Percentiles rank a stretch among this genome's conserved stretches.
phyloP scores from a whole-genome alignment of 2,797 vertebrate species.

The Vireo griseus region DNA sequence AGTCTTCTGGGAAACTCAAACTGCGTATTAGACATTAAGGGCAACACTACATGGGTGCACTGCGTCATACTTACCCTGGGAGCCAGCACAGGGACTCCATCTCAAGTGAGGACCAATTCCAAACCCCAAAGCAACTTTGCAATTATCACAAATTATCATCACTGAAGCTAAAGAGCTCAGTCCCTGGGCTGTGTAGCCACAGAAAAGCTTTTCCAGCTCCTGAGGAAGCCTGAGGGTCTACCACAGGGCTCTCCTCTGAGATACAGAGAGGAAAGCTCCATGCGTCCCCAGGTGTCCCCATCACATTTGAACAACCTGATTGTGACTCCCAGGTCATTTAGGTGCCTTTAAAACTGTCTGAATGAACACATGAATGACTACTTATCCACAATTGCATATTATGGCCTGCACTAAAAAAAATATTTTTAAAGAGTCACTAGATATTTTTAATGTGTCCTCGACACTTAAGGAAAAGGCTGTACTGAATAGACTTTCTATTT shows the following conservation, averaged over 20 bases:
- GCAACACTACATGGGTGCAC: background rate
- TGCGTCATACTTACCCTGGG: accelerated
- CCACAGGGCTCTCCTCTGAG: background rate
- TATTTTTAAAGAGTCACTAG: background rate
- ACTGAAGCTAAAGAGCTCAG: background rate
- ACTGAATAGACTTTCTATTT: background rate
- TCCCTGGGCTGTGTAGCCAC: background rate
- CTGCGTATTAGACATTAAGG: background rate
- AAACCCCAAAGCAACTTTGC: background rate
- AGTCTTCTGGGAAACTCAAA: background rate
- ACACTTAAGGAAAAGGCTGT: background rate
- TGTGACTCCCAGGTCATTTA: background rate
- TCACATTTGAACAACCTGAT: background rate
- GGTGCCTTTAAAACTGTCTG: background rate
- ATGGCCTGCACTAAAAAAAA: background rate
- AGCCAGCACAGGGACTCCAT: background rate
- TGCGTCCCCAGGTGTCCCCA: background rate
- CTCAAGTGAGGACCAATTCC: background rate
- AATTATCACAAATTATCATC: background rate
- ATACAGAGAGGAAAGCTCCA: background rate
- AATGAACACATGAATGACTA: background rate
- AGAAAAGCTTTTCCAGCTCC: background rate
- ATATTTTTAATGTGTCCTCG: background rate
- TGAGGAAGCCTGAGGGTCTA: background rate
- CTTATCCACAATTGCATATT: background rate